Evolutionary conservation across 2,113 vertebrate genomes (phyloP).

Genomic region (Triplophysa rosa): DNA sequence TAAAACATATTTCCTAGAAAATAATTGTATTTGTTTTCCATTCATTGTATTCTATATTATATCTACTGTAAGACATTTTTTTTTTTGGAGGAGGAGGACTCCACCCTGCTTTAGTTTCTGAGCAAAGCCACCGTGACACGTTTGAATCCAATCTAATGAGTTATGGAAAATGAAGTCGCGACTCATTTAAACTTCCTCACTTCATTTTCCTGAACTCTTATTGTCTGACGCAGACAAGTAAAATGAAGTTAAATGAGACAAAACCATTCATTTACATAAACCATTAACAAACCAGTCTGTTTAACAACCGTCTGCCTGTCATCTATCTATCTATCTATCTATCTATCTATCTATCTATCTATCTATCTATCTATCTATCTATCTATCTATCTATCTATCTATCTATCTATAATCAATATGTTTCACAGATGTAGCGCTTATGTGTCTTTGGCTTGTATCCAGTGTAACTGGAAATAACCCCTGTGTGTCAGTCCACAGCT

Average conservation of each 20-base stretch:
- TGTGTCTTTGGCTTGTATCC: conserved; percentile 3
- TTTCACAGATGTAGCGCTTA: background rate
- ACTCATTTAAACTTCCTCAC: conserved; percentile 9
- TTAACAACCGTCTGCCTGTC: background rate
- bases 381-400: background rate
- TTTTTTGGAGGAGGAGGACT: background rate
- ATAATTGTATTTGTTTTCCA: too few relatives aligned
- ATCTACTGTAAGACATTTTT: too few relatives aligned
- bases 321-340: conserved; percentile 6
- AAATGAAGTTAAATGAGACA: conserved; percentile 24
- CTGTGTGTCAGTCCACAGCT: conserved; percentile 12
- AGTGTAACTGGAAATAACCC: background rate
- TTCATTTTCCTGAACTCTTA: background rate
- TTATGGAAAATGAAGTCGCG: conserved; percentile 14
- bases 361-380: conserved; percentile 4
- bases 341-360: conserved; percentile 1
- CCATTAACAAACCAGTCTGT: background rate
- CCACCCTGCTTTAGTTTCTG: background rate
- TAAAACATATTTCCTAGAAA: too few relatives aligned
- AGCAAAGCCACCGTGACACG: background rate
- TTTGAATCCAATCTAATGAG: conserved; percentile 4
- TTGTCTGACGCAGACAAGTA: background rate
- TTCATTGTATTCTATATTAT: background rate
- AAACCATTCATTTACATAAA: conserved; percentile 1
- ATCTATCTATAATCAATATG: background rate